Base-by-base conservation (phyloP, 2,888 invertebrate genomes). In the Synergus itoensis region DNA sequence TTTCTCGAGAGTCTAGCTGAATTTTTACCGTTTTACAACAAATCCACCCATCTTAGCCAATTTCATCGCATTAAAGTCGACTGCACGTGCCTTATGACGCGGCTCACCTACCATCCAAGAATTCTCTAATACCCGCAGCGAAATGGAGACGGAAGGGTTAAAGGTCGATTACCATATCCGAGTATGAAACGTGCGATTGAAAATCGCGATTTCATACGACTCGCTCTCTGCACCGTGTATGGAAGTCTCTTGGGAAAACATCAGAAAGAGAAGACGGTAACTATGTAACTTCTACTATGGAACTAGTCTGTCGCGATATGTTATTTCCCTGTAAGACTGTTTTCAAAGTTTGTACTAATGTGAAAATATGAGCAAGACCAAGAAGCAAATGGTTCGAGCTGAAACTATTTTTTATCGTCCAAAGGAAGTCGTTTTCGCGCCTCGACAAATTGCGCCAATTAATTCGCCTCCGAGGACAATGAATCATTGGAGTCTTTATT, bases 401-500 rank as follows among this genome's bases (percentile, higher is more conserved):
- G 28, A 36, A 48, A 36, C 36, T 53, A 14, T 63, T 45, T 43
- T 28, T 45, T 21, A 28, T 53, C 48, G 73, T 40, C n/a, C 0
- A 21, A 60, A 12, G 8, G 36, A 41, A 73, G 73, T 73, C 9
- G 48, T 86, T 87, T 88, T 88, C 88, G 83, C 87, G 84, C 86
- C 87, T 84, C 86, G 87, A 83, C 87, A 87, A 88, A 89, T 87
- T 85, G 86, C 86, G 80, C 82, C 88, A 88, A 88, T 89, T 89
- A 89, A 88, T 90, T 89, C 83, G 86, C 88, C 85, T 85, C 86
- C 80, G 86, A 82, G 86, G 88, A 89, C 87, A 86, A 86, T 88
- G 89, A 88, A 89, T 89, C 87, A 87, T 89, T 86, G 87, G 84
- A 82, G 83, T 86, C 86, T 89, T 90, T 89, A 89, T 90, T 89